Evolutionary conservation across 2,888 invertebrate species (phyloP).

Genomic region (Metacarcinus magister): DNA sequence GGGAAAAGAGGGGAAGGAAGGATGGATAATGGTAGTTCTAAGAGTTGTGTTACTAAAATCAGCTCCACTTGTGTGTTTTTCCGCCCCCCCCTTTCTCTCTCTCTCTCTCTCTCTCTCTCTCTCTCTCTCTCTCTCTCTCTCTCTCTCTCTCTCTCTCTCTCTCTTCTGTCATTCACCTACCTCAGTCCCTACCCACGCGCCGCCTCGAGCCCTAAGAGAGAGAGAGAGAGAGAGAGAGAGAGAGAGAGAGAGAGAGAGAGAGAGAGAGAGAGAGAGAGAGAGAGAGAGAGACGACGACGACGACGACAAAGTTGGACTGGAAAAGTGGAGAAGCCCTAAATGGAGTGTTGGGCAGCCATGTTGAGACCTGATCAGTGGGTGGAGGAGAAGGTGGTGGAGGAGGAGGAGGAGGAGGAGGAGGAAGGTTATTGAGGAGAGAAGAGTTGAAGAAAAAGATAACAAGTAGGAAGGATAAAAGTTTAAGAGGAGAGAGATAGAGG

Average conservation of each 20-base stretch:
- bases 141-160: neutral
- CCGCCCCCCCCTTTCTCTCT: too few species aligned
- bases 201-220: neutral
- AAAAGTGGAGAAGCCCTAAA: neutral
- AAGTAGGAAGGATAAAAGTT: neutral
- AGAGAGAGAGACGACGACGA: neutral
- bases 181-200: too few species aligned
- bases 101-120: too few species aligned
- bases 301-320: neutral
- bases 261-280: constrained; percentile 20
- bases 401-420: constrained; percentile 10
- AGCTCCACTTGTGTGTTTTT: too few species aligned
- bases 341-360: constrained; percentile 1
- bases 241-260: constrained; percentile 41
- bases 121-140: too few species aligned
- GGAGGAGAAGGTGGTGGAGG: neutral
- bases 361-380: neutral
- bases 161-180: too few species aligned
- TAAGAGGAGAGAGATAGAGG: neutral
- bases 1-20: too few species aligned
- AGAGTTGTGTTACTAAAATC: too few species aligned
- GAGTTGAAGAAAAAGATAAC: neutral
- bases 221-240: constrained; percentile 50
- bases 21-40: too few species aligned
- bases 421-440: neutral